Conservation (phyloP, 2,797 vertebrate genomes). For the Percopsis omiscomaycus region DNA sequence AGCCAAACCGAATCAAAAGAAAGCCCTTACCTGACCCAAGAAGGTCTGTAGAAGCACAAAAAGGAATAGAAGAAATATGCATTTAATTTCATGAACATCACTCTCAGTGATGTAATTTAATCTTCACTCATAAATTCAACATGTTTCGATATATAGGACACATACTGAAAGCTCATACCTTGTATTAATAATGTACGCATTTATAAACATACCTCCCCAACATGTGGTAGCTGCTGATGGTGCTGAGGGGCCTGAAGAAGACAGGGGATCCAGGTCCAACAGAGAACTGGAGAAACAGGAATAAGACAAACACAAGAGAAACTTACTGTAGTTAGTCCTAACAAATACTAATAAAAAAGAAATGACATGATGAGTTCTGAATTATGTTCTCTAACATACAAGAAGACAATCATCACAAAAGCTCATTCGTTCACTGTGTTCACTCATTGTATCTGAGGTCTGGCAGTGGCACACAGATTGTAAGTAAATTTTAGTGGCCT, state of each 20-base stretch:
- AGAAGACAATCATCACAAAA: too few relatives aligned
- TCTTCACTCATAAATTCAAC: too few relatives aligned
- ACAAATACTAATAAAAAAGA: too few relatives aligned
- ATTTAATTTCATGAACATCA: background rate
- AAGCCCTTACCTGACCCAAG: conserved; percentile 77
- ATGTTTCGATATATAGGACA: too few relatives aligned
- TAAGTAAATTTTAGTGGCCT: conserved; percentile 25
- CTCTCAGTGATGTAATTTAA: background rate
- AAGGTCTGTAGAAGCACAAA: conserved; percentile 66
- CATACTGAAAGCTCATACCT: too few relatives aligned
- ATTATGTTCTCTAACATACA: too few relatives aligned
- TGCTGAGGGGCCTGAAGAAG: conserved; percentile 81
- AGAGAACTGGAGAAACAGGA: conserved; percentile 79
- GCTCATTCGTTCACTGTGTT: too few relatives aligned
- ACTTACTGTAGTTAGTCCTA: background rate
- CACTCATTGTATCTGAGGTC: too few relatives aligned
- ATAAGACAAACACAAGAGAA: background rate
- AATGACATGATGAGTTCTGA: too few relatives aligned
- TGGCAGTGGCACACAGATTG: too few relatives aligned
- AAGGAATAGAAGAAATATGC: background rate
- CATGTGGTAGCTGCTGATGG: conserved; percentile 82
- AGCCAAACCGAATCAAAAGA: conserved; percentile 10
- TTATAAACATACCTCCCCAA: conserved; percentile 87
- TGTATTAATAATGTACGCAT: too few relatives aligned
- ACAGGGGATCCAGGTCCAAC: conserved; percentile 92